phyloP scores from a whole-genome alignment of 1,140 invertebrate genomes.

The Panagrolaimus sp. region DNA sequence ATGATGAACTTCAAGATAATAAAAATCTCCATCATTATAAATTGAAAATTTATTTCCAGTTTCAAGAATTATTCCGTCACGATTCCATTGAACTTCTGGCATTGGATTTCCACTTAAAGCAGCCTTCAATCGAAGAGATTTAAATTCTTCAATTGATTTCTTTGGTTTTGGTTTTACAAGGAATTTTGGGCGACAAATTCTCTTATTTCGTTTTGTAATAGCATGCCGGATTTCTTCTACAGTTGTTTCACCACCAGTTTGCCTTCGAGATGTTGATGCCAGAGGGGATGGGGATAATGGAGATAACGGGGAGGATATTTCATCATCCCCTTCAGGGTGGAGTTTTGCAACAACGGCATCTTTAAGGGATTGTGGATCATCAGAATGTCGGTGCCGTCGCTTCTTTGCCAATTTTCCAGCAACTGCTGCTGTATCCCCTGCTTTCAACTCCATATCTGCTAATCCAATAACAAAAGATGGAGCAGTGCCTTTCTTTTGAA shows the following conservation, averaged over 20 bases:
- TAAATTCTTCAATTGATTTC: constrained; percentile 54
- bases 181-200: constrained; percentile 48
- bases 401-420: constrained; percentile 44
- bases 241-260: constrained; percentile 25
- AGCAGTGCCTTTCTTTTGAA: constrained; percentile 49
- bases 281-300: no score
- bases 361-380: constrained; percentile 37
- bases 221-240: constrained; percentile 42
- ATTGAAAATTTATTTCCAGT: constrained; percentile 59
- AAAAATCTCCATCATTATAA: constrained; percentile 59
- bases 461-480: constrained; percentile 49
- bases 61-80: constrained; percentile 56
- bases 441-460: constrained; percentile 54
- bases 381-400: background rate
- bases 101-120: constrained; percentile 53
- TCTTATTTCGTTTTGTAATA: constrained; percentile 23
- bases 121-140: constrained; percentile 54
- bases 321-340: constrained; percentile 24
- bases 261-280: background rate
- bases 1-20: constrained; percentile 57
- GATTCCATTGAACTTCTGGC: constrained; percentile 51
- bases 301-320: background rate
- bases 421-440: constrained; percentile 50
- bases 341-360: constrained; percentile 31
- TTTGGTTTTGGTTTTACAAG: constrained; percentile 56